A percentile compares a stretch with the other conserved stretches of the same genome.
phyloP scores from a whole-genome alignment of 1,140 invertebrate species.

The Plectrocnemia conspersa region DNA sequence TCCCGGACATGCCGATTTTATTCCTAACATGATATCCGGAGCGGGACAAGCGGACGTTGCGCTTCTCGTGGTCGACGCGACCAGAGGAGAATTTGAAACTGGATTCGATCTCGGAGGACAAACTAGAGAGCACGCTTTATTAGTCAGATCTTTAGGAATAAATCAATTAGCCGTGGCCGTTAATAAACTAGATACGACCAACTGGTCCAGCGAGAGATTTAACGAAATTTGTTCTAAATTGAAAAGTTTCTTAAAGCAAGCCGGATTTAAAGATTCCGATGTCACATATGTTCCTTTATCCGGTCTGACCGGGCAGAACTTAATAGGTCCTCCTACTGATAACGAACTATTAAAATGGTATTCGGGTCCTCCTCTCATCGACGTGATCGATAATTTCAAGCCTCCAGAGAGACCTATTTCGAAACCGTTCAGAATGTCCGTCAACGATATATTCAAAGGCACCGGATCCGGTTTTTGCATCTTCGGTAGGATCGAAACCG shows the following conservation, averaged over 20 bases:
- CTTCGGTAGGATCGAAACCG: conserved; percentile 86
- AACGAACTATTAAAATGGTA: conserved; percentile 76
- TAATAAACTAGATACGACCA: conserved; percentile 79
- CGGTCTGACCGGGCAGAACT: conserved; percentile 90
- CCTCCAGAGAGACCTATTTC: conserved; percentile 78
- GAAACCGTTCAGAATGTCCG: conserved; percentile 85
- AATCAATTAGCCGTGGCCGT: conserved; percentile 80
- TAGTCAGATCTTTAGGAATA: conserved; percentile 85
- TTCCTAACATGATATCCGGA: conserved; percentile 98
- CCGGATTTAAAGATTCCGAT: conserved; percentile 87
- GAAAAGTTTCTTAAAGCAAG: conserved; percentile 85
- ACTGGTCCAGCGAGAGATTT: conserved; percentile 78
- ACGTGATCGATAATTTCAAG: conserved; percentile 83
- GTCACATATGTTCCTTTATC: conserved; percentile 93
- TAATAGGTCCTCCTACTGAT: conserved; percentile 66
- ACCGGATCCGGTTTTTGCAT: conserved; percentile 83
- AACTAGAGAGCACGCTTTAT: conserved; percentile 93
- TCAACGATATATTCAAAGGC: conserved; percentile 94
- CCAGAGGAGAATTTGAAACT: conserved; percentile 95
- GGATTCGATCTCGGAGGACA: conserved; percentile 97
- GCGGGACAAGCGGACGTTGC: conserved; percentile 97
- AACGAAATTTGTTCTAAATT: conserved; percentile 83
- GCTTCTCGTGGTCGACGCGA: conserved; percentile 92
- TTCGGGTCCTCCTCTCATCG: conserved; percentile 71
- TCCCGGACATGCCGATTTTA: conserved; percentile 97